These are phyloP conservation scores for Tribolium freemani DNA, from an alignment of 2,888 invertebrate species.

Conservation along the genomic window DNA sequence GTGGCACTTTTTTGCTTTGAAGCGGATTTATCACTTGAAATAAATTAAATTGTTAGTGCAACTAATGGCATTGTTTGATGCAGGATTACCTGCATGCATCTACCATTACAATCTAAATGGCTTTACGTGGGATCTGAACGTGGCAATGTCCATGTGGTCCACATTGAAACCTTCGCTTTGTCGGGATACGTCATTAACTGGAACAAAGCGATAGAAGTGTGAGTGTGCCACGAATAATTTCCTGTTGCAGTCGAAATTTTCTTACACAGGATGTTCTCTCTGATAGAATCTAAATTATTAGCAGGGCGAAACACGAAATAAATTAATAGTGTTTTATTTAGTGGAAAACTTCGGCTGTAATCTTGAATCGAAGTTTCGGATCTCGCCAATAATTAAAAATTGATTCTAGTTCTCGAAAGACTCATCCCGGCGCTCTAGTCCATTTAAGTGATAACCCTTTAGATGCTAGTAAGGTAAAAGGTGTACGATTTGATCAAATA, in stretches of 20 bases:
- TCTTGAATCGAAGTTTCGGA: background rate
- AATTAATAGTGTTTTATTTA: background rate
- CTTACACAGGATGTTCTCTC: background rate
- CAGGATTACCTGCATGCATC: conserved; percentile 94
- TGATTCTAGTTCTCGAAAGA: conserved; percentile 88
- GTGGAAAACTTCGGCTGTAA: conserved; percentile 6
- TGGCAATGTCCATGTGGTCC: conserved; percentile 97
- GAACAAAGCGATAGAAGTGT: conserved; percentile 99
- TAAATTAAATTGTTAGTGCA: background rate
- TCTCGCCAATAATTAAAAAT: background rate
- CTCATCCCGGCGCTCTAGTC: conserved; percentile 96
- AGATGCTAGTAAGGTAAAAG: conserved; percentile 91
- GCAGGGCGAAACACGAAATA: background rate
- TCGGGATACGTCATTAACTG: conserved; percentile 99
- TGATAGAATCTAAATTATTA: background rate
- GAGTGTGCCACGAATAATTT: conserved; percentile 70
- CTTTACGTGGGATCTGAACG: conserved; percentile 97
- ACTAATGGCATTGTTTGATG: conserved; percentile 18
- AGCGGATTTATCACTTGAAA: background rate
- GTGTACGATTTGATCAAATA: background rate
- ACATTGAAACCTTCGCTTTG: conserved; percentile 95
- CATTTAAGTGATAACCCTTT: conserved; percentile 97
- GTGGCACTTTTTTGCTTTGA: too few relatives aligned
- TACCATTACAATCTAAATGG: conserved; percentile 99
- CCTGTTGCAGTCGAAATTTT: conserved; percentile 21